These are phyloP conservation scores for Chironomus tepperi DNA, from an alignment of 1,140 invertebrate species.

Conservation along the genomic window DNA sequence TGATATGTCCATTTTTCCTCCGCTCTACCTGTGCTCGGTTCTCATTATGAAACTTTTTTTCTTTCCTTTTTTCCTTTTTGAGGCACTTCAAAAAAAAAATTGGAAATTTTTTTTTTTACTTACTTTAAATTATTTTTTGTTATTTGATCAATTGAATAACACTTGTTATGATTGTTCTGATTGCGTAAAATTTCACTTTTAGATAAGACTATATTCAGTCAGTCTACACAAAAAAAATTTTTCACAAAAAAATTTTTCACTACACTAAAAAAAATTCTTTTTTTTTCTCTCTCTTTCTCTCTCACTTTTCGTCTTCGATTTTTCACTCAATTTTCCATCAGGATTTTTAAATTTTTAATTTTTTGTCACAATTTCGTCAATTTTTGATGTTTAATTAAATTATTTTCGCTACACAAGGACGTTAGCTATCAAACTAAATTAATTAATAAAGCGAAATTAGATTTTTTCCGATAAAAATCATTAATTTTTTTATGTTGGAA, in stretches of 20 bases:
- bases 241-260: neutral
- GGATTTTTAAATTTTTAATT: constrained; percentile 17
- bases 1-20: neutral
- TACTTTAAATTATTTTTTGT: neutral
- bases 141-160: constrained; percentile 16
- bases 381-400: too few species aligned
- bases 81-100: neutral
- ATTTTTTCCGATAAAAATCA: constrained; percentile 8
- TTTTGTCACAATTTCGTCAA: neutral
- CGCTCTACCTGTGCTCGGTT: neutral
- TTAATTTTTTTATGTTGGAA: neutral
- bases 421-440: constrained; percentile 19
- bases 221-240: neutral
- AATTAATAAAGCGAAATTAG: neutral
- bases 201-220: neutral
- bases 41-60: constrained; percentile 13
- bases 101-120: neutral
- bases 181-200: constrained; percentile 2
- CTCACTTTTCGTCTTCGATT: neutral
- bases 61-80: neutral
- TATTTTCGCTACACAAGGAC: too few species aligned
- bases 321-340: constrained; percentile 16
- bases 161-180: constrained; percentile 10
- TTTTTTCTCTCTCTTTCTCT: neutral
- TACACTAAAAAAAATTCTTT: neutral